phyloP scores from a whole-genome alignment of 2,113 vertebrate species.

The Ranitomeya imitator region DNA sequence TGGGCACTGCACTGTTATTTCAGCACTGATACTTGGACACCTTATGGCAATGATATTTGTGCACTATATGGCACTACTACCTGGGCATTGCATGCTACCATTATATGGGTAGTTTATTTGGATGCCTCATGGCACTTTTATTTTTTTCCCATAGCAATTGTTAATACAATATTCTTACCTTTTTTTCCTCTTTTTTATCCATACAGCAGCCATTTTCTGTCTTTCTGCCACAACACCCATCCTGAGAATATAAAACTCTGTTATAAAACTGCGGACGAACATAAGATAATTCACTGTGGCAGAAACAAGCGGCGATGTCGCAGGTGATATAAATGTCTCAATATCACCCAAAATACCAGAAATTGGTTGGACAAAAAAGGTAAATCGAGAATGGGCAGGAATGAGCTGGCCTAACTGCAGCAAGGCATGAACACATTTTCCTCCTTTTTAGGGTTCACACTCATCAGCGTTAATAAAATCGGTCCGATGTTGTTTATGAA shows the following conservation, averaged over 20 bases:
- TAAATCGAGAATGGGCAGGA: no score
- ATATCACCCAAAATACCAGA: no score
- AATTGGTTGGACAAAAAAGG: no score
- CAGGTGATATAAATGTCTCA: background rate
- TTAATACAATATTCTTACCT: constrained; percentile 59
- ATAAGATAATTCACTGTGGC: background rate
- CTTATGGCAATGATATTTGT: background rate
- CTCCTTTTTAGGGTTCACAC: background rate
- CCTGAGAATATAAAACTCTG: constrained; percentile 30
- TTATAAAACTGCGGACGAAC: background rate
- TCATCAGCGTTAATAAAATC: no score
- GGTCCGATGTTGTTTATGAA: no score
- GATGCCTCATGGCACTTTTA: background rate
- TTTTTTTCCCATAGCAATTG: background rate
- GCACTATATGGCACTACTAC: background rate
- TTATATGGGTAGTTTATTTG: background rate
- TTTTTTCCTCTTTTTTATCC: constrained; percentile 61
- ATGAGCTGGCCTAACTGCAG: no score
- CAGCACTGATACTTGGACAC: background rate
- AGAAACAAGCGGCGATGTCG: background rate
- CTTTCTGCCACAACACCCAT: constrained; percentile 76
- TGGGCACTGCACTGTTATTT: background rate
- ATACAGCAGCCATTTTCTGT: constrained; percentile 77
- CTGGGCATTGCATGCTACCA: background rate
- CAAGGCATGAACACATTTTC: background rate